Evolutionary conservation across 2,113 vertebrate genomes (phyloP), one percentile per base, ranked within the genome.

Genomic region (Asarcornis scutulata): DNA sequence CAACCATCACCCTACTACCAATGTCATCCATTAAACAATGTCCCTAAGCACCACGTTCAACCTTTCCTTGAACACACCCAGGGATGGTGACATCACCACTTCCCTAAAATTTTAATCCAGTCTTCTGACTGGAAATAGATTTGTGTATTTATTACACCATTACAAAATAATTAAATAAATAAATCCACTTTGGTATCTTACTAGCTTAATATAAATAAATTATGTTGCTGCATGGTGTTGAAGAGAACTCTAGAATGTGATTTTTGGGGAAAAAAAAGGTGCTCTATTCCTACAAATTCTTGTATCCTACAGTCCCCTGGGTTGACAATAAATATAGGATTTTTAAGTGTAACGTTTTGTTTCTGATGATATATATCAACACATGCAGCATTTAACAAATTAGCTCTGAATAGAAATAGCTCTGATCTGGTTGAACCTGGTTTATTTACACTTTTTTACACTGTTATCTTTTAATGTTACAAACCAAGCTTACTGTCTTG

Each of bases 121-220:
- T 69, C 18, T 32, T 86, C 76, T 67, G 21, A 32, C 63, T 86
- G n/a, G 58, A 31, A 91, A 89, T 83, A 87, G 74, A 60, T 88
- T 91, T 71, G 4, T 80, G 5, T 44, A 58, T 73, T 96, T 94
- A 66, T 92, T 73, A 93, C 89, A 58, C 5, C 4, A 68, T 93
- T 79, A 5, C 20, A 48, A 48, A 48, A 48, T 21, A 46, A 48
- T 11, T 13, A 27, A 60, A 83, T 40, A 40, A 40, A 40, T 40
- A 86, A 96, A 77, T 17, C 68, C 36, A 89, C 52, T 77, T 93
- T 74, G 22, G 32, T 91, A 79, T 64, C 34, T 95, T 62, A 31
- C 1, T 73, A 91, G 26, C 91, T 96, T 92, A 34, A 91, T 86
- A 91, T 66, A 64, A 71, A 6, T 67, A 6, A 60, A 62, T 4